Percentiles rank a stretch among this genome's conserved stretches.
Evolutionary conservation across 2,113 vertebrate genomes (phyloP).

Genomic region (Myrmecophaga tridactyla): DNA sequence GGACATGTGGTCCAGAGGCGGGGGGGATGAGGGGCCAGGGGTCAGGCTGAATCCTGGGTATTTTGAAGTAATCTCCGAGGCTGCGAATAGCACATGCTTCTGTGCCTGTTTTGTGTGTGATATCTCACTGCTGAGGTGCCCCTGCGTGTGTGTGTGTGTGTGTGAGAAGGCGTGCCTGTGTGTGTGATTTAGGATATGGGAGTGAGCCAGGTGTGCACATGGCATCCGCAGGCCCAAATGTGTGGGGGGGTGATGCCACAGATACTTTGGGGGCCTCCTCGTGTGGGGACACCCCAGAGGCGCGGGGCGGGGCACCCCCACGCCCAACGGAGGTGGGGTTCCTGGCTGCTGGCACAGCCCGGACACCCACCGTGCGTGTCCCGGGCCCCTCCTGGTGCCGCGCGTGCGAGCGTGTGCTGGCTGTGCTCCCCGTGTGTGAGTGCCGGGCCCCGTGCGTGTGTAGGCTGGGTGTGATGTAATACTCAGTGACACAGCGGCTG

Average conservation of each 20-base stretch:
- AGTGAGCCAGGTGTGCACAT: rapidly evolving
- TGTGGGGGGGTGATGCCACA: rapidly evolving
- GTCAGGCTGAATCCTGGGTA: background rate
- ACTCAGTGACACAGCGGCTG: constrained; percentile 79
- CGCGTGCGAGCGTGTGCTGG: constrained; percentile 3
- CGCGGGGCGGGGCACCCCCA: background rate
- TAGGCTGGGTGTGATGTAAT: constrained; percentile 81
- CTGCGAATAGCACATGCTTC: rapidly evolving
- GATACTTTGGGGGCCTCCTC: background rate
- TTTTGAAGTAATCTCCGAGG: background rate
- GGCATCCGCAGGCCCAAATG: background rate
- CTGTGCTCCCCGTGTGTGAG: constrained; percentile 44
- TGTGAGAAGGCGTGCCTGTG: too few relatives aligned
- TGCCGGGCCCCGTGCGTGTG: constrained; percentile 68
- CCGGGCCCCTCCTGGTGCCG: background rate
- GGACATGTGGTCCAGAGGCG: background rate
- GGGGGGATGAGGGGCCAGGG: background rate
- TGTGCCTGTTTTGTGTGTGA: background rate
- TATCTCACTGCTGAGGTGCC: background rate
- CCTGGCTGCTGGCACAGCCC: constrained; percentile 59
- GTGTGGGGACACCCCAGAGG: background rate
- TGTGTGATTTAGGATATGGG: background rate
- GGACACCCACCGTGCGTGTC: background rate
- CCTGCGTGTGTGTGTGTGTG: background rate
- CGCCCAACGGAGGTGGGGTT: rapidly evolving